These are phyloP conservation scores for Halictus quadricinctus DNA, from an alignment of 2,888 invertebrate species.

Conservation along the genomic window DNA sequence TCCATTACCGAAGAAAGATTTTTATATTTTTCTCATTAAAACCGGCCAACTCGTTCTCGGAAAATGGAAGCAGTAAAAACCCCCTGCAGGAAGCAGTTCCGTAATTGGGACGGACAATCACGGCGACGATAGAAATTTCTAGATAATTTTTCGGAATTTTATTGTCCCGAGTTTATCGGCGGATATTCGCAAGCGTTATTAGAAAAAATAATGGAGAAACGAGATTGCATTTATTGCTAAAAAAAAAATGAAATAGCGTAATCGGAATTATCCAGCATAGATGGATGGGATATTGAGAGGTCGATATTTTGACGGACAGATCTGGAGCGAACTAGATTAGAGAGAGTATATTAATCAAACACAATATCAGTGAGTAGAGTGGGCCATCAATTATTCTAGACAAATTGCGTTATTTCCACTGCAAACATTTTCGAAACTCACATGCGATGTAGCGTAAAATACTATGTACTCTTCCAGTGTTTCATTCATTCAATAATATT, in stretches of 20 bases:
- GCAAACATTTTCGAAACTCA: not conserved
- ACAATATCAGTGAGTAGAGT: constrained; percentile 8
- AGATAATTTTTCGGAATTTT: not conserved
- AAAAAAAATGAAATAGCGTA: not conserved
- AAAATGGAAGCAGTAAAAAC: not conserved
- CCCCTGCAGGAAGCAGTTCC: not conserved
- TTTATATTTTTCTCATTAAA: not conserved
- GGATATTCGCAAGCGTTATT: not conserved
- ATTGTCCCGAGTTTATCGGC: not conserved
- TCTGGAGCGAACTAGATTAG: constrained; percentile 33
- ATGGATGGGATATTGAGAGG: constrained; percentile 7
- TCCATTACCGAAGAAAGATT: not conserved
- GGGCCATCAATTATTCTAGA: constrained; percentile 7
- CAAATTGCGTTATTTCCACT: constrained; percentile 19
- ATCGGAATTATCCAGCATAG: not conserved
- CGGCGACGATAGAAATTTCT: not conserved
- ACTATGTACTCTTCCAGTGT: too few species aligned
- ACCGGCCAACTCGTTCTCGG: not conserved
- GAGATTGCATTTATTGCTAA: not conserved
- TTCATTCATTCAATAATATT: too few species aligned
- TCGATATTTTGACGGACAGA: constrained; percentile 19
- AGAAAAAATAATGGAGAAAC: not conserved
- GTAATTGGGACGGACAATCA: not conserved
- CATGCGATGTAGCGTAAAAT: not conserved
- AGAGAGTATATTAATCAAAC: constrained; percentile 2